Base-by-base conservation (phyloP, 2,113 vertebrate genomes). In the Galbula dea region DNA sequence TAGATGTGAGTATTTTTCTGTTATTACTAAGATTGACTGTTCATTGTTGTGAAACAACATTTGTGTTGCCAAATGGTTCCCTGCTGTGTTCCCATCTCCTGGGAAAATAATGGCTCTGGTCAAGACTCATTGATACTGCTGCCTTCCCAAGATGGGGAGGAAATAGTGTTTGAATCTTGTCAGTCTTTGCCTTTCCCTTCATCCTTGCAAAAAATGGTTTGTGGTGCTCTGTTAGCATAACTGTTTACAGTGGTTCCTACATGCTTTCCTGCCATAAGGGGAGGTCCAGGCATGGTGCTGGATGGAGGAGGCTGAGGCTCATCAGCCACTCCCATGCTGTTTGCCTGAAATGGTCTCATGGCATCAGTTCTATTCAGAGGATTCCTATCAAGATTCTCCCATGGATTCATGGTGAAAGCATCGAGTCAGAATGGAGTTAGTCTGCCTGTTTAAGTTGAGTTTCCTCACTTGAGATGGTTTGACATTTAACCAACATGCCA, bases 1-100 rank as follows among this genome's bases (percentile, higher is more conserved):
- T 86, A 78, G 84, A n/a, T n/a, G 80, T 86, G 80, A 93, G 67
- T 90, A 59, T 55, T 51, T 79, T 94, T 59, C 78, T 77, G 69
- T 7, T 69, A 68, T 91, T 49, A 54, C 46, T 36, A 34, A 69
- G 66, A 61, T 84, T 90, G 88, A 59, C 57, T 83, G 45, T 63
- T 92, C 32, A n/a, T 69, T 93, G 54, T 93, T 94, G 74, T 87
- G 83, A 82, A n/a, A 55, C 72, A 57, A 71, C 15, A 79, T 46
- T n/a, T n/a, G n/a, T n/a, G n/a, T n/a, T n/a, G 49, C 39, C 39
- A 21, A 72, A 20, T 29, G 17, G 43, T 86, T 83, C 79, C 78
- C 19, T 49, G 62, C 30, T 63, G 76, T 52, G 52, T 73, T 92
- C 46, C 52, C 17, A 52, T 79, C 58, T 80, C 61, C 59, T 61